Conservation (phyloP, 2,113 vertebrate species). For the Herpailurus yagouaroundi region DNA sequence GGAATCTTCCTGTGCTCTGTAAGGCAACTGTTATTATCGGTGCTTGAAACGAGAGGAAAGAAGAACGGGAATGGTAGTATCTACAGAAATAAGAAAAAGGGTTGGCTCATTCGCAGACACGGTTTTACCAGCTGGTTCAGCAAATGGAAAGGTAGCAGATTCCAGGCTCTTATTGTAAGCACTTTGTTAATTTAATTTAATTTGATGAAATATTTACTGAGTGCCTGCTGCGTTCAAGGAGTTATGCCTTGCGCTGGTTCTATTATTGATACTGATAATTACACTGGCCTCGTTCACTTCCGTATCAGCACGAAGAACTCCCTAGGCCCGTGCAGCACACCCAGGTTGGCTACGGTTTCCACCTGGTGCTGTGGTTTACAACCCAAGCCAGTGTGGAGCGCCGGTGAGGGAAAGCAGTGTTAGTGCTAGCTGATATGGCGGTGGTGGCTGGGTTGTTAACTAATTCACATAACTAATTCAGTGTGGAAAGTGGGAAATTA, state of each 20-base stretch:
- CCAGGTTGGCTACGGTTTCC: background rate
- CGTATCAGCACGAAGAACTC: background rate
- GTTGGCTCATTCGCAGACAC: background rate
- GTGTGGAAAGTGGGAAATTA: constrained; percentile 23
- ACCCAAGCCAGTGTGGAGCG: background rate
- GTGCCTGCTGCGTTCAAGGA: background rate
- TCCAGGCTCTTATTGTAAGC: background rate
- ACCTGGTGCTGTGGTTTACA: too few relatives aligned
- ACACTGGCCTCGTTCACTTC: background rate
- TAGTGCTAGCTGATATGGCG: background rate
- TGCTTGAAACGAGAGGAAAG: background rate
- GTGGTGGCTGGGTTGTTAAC: background rate
- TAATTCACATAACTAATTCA: background rate
- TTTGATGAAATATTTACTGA: background rate
- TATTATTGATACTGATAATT: background rate
- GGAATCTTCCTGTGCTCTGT: background rate
- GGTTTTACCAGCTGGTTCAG: background rate
- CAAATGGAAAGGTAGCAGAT: background rate
- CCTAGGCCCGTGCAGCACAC: fast-evolving
- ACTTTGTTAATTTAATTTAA: constrained; percentile 3
- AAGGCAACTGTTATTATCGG: background rate
- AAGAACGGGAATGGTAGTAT: background rate
- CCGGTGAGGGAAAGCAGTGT: background rate
- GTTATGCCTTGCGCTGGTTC: background rate
- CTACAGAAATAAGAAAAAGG: background rate